Conservation (phyloP, 2,797 vertebrate species). For the Siniperca scherzeri region DNA sequence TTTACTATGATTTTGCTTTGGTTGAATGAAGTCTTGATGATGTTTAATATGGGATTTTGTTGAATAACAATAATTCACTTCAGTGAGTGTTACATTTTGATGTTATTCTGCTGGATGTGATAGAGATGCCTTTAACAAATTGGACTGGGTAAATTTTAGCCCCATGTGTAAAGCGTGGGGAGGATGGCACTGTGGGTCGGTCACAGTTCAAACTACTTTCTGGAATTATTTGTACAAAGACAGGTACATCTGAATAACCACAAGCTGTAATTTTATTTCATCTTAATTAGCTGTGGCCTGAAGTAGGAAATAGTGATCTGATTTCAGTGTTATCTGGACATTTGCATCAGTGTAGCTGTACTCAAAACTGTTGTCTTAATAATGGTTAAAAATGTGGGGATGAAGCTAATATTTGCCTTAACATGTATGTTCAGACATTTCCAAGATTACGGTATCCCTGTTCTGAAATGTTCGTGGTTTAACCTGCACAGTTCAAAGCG, state of each 20-base stretch:
- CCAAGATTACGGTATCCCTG: conserved; percentile 28
- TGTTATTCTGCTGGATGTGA: conserved; percentile 72
- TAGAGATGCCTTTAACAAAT: conserved; percentile 74
- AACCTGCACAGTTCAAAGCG: conserved; percentile 48
- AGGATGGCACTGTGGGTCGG: neutral
- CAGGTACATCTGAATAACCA: conserved; percentile 40
- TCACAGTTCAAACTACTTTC: conserved; percentile 35
- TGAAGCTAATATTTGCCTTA: conserved; percentile 74
- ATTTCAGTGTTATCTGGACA: conserved; percentile 46
- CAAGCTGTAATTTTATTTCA: conserved; percentile 45
- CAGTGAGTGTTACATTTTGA: conserved; percentile 62
- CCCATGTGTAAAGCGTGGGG: neutral
- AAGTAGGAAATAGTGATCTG: conserved; percentile 37
- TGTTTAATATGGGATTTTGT: conserved; percentile 23
- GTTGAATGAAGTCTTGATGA: conserved; percentile 20
- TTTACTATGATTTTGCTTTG: conserved; percentile 18
- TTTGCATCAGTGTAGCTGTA: conserved; percentile 59
- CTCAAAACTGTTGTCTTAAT: conserved; percentile 69
- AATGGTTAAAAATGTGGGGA: conserved; percentile 53
- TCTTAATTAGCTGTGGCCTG: conserved; percentile 45
- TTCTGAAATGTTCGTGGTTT: conserved; percentile 45
- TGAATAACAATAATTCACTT: conserved; percentile 25
- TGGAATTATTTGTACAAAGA: conserved; percentile 12
- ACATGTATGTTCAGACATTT: conserved; percentile 67
- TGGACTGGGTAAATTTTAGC: conserved; percentile 52